Evolutionary conservation across 2,797 vertebrate species (phyloP).

Genomic region (Jordanella pulchra): DNA sequence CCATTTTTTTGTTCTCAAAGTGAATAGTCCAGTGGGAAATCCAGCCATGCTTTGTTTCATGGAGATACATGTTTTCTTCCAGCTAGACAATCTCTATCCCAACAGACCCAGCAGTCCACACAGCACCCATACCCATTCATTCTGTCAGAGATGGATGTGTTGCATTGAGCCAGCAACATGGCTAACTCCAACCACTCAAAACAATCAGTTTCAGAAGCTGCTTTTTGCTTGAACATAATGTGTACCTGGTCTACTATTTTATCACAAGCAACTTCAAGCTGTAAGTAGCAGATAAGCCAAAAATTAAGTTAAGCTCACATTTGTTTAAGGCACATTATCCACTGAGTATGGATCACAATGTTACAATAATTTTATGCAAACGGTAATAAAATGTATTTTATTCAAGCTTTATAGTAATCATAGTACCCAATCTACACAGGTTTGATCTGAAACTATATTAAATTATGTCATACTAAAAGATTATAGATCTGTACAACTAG

Average conservation of each 20-base stretch:
- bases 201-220: conserved; percentile 7
- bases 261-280: not conserved
- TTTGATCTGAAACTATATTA: not conserved
- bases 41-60: not conserved
- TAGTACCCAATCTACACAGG: not conserved
- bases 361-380: not conserved
- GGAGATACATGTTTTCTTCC: conserved; percentile 17
- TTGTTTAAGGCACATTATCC: not conserved
- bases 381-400: not conserved
- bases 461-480: not conserved
- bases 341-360: not conserved
- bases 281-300: not conserved
- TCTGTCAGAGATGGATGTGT: conserved; percentile 10
- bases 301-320: not conserved
- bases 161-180: conserved; percentile 5
- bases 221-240: not conserved
- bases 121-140: conserved; percentile 2
- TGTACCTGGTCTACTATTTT: conserved; percentile 2
- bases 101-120: not conserved
- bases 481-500: not conserved
- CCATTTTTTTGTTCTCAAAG: conserved; percentile 20
- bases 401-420: not conserved
- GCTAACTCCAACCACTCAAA: conserved; percentile 5
- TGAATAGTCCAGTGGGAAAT: conserved; percentile 13
- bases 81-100: conserved; percentile 18